Percentiles rank a stretch among this genome's conserved stretches.
These are phyloP conservation scores for Myrmophylax atrothorax DNA, from an alignment of 2,113 vertebrate species.

Conservation along the genomic window DNA sequence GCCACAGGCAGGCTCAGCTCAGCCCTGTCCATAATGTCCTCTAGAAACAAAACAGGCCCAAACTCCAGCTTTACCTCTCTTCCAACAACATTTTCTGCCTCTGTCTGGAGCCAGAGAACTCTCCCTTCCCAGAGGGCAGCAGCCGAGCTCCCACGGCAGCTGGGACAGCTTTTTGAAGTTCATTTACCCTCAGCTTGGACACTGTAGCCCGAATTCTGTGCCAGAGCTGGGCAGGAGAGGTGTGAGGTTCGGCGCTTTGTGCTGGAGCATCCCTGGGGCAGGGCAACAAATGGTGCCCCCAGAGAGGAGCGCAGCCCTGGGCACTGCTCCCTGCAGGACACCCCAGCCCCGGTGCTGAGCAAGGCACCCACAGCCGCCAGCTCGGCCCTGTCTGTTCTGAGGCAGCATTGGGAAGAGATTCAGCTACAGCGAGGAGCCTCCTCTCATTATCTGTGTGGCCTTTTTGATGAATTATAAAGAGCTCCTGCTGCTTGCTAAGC, in stretches of 20 bases:
- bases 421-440: background rate
- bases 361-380: rapidly evolving
- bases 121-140: background rate
- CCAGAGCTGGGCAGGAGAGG: background rate
- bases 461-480: slow-evolving; percentile 71
- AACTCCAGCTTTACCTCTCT: background rate
- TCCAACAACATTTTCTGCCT: background rate
- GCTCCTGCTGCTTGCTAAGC: slow-evolving; percentile 9
- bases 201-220: background rate
- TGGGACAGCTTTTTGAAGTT: background rate
- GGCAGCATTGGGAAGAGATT: background rate
- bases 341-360: rapidly evolving
- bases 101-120: background rate
- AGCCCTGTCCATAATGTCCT: background rate
- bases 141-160: background rate
- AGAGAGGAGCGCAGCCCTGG: rapidly evolving
- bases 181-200: background rate
- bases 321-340: background rate
- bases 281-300: rapidly evolving
- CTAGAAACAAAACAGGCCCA: background rate
- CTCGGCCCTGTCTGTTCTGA: background rate
- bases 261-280: background rate
- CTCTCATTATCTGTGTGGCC: slow-evolving; percentile 25
- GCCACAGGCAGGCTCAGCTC: background rate
- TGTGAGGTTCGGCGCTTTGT: background rate